These are phyloP conservation scores for Oostethus manadensis DNA, from an alignment of 2,113 vertebrate species.

Conservation along the genomic window DNA sequence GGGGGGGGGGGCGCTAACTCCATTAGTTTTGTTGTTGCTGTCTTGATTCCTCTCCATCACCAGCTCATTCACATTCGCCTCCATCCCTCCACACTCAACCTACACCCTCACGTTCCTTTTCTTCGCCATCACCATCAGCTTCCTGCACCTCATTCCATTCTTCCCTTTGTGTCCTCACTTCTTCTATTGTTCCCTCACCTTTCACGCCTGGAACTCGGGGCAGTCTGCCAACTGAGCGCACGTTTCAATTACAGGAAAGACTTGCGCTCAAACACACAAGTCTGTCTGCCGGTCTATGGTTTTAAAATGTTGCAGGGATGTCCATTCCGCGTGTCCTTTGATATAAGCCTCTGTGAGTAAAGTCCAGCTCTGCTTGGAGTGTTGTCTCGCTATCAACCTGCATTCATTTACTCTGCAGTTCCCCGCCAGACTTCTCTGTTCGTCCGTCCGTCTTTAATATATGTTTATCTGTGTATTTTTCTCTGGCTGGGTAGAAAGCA, in stretches of 20 bases:
- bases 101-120: conserved; percentile 11
- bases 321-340: conserved; percentile 28
- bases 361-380: conserved; percentile 29
- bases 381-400: conserved; percentile 24
- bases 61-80: conserved; percentile 31
- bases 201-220: conserved; percentile 55
- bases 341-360: conserved; percentile 68
- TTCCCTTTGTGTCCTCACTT: conserved; percentile 8
- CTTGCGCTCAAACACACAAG: too few relatives aligned
- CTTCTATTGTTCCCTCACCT: conserved; percentile 28
- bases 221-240: conserved; percentile 59
- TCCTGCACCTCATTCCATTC: conserved; percentile 3
- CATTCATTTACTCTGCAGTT: conserved; percentile 20
- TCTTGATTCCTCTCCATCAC: conserved; percentile 27
- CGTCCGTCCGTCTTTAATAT: conserved; percentile 6
- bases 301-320: conserved; percentile 19
- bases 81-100: conserved; percentile 9
- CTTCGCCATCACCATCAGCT: conserved; percentile 12
- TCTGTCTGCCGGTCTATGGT: conserved; percentile 35
- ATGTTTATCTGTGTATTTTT: conserved; percentile 14
- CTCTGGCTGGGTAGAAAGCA: not conserved
- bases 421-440: conserved; percentile 6
- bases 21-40: conserved; percentile 36
- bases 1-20: conserved; percentile 16
- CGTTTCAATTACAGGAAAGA: conserved; percentile 62